Percentiles rank a stretch among this genome's conserved stretches.
These are phyloP conservation scores for Gymnoscopelus braueri DNA, from an alignment of 2,797 vertebrate genomes.

Conservation along the genomic window DNA sequence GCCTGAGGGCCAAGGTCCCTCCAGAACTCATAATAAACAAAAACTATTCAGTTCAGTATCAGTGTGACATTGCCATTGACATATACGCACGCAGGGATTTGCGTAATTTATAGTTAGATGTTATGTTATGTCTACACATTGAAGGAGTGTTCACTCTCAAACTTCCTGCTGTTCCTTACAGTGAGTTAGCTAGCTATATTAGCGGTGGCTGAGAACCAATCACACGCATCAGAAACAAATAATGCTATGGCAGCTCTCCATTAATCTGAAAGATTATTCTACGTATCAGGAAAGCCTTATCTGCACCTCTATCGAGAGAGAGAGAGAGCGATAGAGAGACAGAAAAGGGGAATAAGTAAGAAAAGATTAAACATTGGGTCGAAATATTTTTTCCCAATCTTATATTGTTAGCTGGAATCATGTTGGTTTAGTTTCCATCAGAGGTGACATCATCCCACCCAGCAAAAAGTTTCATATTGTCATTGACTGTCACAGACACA, in stretches of 20 bases:
- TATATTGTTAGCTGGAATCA: too few species aligned
- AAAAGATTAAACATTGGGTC: too few species aligned
- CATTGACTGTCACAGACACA: too few species aligned
- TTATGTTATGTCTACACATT: constrained; percentile 37
- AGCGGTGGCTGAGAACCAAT: constrained; percentile 5
- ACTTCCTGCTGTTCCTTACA: constrained; percentile 49
- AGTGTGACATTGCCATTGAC: constrained; percentile 24
- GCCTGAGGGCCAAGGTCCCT: not conserved
- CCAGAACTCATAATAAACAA: constrained; percentile 25
- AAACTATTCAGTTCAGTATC: constrained; percentile 27
- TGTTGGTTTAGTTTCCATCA: not conserved
- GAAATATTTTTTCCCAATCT: too few species aligned
- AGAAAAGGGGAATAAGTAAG: too few species aligned
- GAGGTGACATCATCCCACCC: too few species aligned
- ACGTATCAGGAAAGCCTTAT: constrained; percentile 30
- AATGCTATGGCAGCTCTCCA: constrained; percentile 36
- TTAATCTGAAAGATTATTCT: constrained; percentile 47
- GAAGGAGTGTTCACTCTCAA: constrained; percentile 33
- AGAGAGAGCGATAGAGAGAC: not conserved
- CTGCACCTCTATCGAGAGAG: constrained; percentile 9
- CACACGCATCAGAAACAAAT: constrained; percentile 52
- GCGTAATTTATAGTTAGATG: constrained; percentile 2
- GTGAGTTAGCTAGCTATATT: constrained; percentile 37
- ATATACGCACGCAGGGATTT: too few species aligned
- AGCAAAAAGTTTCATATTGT: too few species aligned